Percentiles rank a stretch among this genome's conserved stretches.
These are phyloP conservation scores for Drosophila kanapiae DNA, from an alignment of 1,140 invertebrate genomes.

Conservation along the genomic window DNA sequence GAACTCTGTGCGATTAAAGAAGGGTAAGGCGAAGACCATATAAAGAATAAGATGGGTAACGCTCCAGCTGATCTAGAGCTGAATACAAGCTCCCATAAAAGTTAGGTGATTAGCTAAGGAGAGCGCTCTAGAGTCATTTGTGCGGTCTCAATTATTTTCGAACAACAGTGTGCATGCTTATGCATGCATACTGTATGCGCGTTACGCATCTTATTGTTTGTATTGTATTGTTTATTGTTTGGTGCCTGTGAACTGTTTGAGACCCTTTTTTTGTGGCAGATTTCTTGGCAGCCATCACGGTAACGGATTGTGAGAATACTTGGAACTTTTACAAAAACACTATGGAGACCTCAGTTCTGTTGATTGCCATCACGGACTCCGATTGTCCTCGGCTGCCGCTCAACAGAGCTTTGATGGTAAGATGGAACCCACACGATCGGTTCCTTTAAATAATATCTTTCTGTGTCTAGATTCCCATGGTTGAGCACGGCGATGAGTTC, in stretches of 20 bases:
- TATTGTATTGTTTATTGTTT: neutral
- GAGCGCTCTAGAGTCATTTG: too few relatives aligned
- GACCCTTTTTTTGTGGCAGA: constrained; percentile 85
- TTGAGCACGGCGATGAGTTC: constrained; percentile 88
- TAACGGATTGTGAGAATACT: constrained; percentile 89
- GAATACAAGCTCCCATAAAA: too few relatives aligned
- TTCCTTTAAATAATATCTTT: neutral
- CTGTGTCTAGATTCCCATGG: constrained; percentile 86
- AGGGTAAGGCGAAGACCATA: constrained; percentile 86
- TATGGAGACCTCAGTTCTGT: constrained; percentile 88
- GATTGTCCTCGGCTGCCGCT: constrained; percentile 90
- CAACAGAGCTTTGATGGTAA: constrained; percentile 88
- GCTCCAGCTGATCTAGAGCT: too few relatives aligned
- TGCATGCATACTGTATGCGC: too few relatives aligned
- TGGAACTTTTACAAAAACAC: constrained; percentile 88
- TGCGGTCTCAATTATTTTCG: too few relatives aligned
- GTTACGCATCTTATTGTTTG: neutral
- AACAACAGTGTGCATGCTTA: too few relatives aligned
- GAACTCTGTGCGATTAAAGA: constrained; percentile 88
- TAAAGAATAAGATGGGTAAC: too few relatives aligned
- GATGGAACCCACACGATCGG: neutral
- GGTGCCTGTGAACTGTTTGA: neutral
- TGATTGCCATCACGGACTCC: constrained; percentile 89
- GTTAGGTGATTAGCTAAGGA: too few relatives aligned
- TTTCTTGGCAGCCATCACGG: constrained; percentile 89